These are phyloP conservation scores for Lithobates pipiens DNA, from an alignment of 2,797 vertebrate species.

Conservation along the genomic window DNA sequence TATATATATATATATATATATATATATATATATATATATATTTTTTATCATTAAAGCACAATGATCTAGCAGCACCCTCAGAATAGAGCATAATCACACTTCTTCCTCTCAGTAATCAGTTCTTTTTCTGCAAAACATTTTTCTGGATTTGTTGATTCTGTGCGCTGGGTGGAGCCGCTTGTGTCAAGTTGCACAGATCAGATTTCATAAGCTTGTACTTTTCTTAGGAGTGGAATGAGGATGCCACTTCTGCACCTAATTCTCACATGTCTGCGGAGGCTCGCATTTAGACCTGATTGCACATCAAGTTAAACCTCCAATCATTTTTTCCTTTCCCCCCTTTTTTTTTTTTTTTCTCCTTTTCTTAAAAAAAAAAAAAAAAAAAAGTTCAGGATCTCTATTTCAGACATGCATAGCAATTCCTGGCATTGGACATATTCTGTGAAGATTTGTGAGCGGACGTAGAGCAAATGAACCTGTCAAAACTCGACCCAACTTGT, in stretches of 20 bases:
- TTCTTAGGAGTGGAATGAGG: constrained; percentile 27
- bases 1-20: too few species aligned
- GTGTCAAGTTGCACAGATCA: constrained; percentile 52
- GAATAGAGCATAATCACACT: background rate
- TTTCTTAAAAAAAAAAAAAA: too few species aligned
- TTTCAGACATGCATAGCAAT: background rate
- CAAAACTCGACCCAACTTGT: constrained; percentile 25
- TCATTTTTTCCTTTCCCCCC: background rate
- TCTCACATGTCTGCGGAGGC: constrained; percentile 14
- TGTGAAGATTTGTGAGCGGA: constrained; percentile 17
- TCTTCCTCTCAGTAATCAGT: background rate
- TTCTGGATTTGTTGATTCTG: constrained; percentile 60
- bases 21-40: too few species aligned
- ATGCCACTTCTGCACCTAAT: constrained; percentile 20
- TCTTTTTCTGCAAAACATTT: constrained; percentile 46
- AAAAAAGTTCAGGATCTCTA: background rate
- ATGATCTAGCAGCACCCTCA: background rate
- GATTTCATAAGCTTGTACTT: constrained; percentile 41
- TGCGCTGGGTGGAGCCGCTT: constrained; percentile 46
- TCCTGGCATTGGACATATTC: constrained; percentile 1
- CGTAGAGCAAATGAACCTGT: constrained; percentile 18
- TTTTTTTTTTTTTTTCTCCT: background rate
- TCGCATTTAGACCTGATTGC: constrained; percentile 13
- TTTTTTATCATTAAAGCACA: background rate
- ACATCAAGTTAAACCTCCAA: background rate